These are phyloP conservation scores for Polydrusus tereticollis DNA, from an alignment of 2,888 invertebrate genomes.

Conservation along the genomic window DNA sequence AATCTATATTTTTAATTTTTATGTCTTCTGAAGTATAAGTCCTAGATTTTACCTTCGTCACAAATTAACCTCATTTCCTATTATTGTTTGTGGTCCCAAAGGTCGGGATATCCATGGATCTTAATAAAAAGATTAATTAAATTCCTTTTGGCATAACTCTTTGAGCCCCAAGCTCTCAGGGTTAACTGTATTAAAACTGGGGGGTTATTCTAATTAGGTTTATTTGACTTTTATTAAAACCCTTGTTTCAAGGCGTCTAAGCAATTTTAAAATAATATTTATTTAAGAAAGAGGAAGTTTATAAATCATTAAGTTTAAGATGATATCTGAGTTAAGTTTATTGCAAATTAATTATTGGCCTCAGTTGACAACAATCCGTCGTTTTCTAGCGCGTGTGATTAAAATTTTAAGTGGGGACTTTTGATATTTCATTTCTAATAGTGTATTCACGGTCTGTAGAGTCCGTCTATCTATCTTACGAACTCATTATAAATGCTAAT, in stretches of 20 bases:
- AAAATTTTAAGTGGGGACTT: too few relatives aligned
- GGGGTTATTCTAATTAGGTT: background rate
- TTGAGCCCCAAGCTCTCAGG: background rate
- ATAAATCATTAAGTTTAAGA: background rate
- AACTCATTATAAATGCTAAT: too few relatives aligned
- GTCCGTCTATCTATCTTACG: too few relatives aligned
- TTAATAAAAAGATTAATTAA: slow-evolving; percentile 2
- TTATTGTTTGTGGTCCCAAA: background rate
- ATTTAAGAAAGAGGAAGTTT: background rate
- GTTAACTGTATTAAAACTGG: slow-evolving; percentile 1
- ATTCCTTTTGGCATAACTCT: slow-evolving; percentile 5
- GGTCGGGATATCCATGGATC: background rate
- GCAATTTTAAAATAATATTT: background rate
- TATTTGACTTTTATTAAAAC: slow-evolving; percentile 10
- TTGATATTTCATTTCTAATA: too few relatives aligned
- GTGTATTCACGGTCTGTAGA: too few relatives aligned
- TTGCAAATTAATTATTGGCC: too few relatives aligned
- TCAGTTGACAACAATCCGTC: too few relatives aligned
- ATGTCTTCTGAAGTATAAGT: too few relatives aligned
- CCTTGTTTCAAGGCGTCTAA: background rate
- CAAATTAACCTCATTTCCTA: background rate
- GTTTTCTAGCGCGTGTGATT: too few relatives aligned
- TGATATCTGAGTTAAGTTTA: too few relatives aligned
- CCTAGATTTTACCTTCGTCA: background rate
- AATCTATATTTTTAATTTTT: too few relatives aligned